Evolutionary conservation across 2,888 invertebrate genomes (phyloP).

Genomic region (Chironomus tentans): DNA sequence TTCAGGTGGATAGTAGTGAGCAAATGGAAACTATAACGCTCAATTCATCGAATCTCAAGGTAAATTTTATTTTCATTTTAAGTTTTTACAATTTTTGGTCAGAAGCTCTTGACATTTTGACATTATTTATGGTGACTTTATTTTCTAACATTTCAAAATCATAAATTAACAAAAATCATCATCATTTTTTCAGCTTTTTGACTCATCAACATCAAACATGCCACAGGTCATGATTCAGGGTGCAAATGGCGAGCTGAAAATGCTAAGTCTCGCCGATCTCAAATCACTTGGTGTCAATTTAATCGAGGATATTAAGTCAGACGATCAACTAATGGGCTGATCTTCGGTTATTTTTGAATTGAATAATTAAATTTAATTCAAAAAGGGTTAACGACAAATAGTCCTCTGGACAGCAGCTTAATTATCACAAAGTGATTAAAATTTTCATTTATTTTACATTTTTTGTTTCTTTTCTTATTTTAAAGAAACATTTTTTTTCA

Average conservation of each 20-base stretch:
- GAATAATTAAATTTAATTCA: conserved; percentile 26
- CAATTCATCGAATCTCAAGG: conserved; percentile 45
- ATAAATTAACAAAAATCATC: not conserved
- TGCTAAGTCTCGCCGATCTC: conserved; percentile 77
- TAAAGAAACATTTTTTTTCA: not conserved
- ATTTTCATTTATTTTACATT: not conserved
- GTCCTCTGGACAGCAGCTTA: not conserved
- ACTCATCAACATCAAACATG: conserved; percentile 44
- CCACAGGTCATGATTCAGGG: conserved; percentile 76
- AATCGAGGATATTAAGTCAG: conserved; percentile 19
- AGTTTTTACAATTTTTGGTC: too few relatives aligned
- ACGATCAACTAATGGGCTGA: conserved; percentile 24
- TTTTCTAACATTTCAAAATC: too few relatives aligned
- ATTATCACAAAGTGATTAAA: not conserved
- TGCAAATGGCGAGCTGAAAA: conserved; percentile 63
- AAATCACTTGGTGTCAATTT: conserved; percentile 33
- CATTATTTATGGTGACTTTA: too few relatives aligned
- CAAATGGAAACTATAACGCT: conserved; percentile 67
- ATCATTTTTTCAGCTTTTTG: not conserved
- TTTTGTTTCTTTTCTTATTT: too few relatives aligned
- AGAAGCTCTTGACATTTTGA: too few relatives aligned
- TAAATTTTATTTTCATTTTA: too few relatives aligned
- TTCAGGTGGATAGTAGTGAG: conserved; percentile 67
- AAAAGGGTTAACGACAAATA: not conserved
- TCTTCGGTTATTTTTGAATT: conserved; percentile 27